phyloP scores from a whole-genome alignment of 2,888 invertebrate species.

The Elegia similella region DNA sequence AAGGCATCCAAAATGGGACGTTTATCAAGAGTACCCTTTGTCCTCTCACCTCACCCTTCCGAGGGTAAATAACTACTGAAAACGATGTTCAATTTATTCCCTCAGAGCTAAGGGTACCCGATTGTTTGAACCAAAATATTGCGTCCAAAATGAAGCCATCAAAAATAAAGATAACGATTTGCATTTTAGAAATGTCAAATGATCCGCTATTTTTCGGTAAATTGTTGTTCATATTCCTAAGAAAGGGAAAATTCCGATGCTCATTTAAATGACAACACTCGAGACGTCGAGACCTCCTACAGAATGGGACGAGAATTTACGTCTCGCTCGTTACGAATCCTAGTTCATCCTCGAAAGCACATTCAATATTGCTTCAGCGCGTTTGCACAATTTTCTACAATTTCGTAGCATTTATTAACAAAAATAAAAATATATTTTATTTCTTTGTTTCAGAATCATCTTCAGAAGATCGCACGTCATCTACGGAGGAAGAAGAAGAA shows the following conservation, averaged over 20 bases:
- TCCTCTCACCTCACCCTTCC: slow-evolving; percentile 26
- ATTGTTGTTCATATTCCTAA: slow-evolving; percentile 32
- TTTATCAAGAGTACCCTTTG: slow-evolving; percentile 31
- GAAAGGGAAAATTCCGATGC: slow-evolving; percentile 44
- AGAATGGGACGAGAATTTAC: slow-evolving; percentile 41
- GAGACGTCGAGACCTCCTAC: slow-evolving; percentile 56
- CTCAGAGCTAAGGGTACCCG: slow-evolving; percentile 6
- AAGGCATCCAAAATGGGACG: slow-evolving; percentile 20
- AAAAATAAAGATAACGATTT: slow-evolving; percentile 21
- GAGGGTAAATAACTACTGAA: slow-evolving; percentile 24
- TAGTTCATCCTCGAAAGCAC: slow-evolving; percentile 39
- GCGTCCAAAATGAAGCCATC: slow-evolving; percentile 14
- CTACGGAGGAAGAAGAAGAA: slow-evolving; percentile 80
- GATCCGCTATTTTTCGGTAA: slow-evolving; percentile 38
- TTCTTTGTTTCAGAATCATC: slow-evolving; percentile 67
- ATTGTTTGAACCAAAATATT: slow-evolving; percentile 13
- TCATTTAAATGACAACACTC: slow-evolving; percentile 57
- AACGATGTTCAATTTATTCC: slow-evolving; percentile 23
- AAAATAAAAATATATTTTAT: slow-evolving; percentile 13
- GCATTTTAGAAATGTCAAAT: slow-evolving; percentile 23
- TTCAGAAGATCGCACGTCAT: slow-evolving; percentile 69
- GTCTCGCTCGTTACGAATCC: slow-evolving; percentile 48
- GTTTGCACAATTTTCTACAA: background rate
- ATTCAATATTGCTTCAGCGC: slow-evolving; percentile 24
- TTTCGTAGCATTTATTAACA: background rate